Evolutionary conservation across 2,797 vertebrate genomes (phyloP).

Genomic region (Eulemur mongoz): DNA sequence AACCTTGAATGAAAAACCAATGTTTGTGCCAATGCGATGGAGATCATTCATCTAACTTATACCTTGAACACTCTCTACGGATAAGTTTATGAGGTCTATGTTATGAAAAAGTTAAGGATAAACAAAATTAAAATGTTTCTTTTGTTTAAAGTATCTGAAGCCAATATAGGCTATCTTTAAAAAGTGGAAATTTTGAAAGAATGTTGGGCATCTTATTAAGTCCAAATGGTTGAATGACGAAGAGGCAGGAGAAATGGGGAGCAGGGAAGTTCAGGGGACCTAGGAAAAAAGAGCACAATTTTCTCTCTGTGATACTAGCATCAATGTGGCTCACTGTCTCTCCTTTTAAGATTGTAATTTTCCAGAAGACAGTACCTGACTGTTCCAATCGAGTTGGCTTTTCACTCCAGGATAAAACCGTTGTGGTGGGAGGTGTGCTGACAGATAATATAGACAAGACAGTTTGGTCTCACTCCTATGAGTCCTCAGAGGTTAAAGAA

Average conservation of each 20-base stretch:
- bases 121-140: not conserved
- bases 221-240: not conserved
- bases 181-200: not conserved
- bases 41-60: not conserved
- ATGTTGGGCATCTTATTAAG: not conserved
- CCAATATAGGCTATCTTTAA: not conserved
- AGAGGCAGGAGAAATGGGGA: not conserved
- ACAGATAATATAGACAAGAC: not conserved
- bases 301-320: not conserved
- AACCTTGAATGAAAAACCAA: not conserved
- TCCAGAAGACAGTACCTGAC: not conserved
- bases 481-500: not conserved
- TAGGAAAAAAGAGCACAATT: not conserved
- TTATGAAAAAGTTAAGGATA: not conserved
- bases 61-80: not conserved
- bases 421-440: not conserved
- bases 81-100: not conserved
- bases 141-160: not conserved
- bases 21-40: not conserved
- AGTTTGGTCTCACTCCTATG: not conserved
- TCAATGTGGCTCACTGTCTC: not conserved
- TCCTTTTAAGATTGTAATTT: not conserved
- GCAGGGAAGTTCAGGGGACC: not conserved
- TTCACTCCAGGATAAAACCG: not conserved
- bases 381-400: not conserved